Percentiles rank a stretch among this genome's conserved stretches.
Conservation (phyloP, 2,797 vertebrate genomes). For the Halcyon smyrnensis region DNA sequence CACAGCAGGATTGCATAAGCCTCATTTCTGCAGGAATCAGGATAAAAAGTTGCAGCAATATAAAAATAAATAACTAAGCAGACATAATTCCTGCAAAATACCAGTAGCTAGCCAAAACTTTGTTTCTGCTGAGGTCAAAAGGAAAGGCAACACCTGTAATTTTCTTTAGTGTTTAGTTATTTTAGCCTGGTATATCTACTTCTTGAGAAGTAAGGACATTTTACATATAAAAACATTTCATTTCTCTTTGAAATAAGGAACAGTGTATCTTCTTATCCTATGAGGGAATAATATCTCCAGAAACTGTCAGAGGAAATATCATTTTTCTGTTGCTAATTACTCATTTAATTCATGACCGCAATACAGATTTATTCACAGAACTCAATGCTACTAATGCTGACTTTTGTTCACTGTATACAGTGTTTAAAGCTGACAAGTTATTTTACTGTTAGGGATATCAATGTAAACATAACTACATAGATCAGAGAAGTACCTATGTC, state of each 20-base stretch:
- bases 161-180: neutral
- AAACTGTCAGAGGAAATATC: neutral
- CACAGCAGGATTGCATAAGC: constrained; percentile 36
- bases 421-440: neutral
- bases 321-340: neutral
- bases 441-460: neutral
- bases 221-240: neutral
- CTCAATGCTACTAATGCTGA: neutral
- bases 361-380: neutral
- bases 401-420: accelerated
- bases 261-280: neutral
- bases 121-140: neutral
- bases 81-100: constrained; percentile 13
- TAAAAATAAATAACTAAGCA: constrained; percentile 45
- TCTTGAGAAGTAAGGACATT: neutral
- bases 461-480: neutral
- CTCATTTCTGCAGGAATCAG: constrained; percentile 22
- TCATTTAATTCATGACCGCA: neutral
- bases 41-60: constrained; percentile 44
- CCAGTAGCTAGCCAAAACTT: neutral
- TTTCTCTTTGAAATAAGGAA: neutral
- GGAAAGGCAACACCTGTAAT: neutral
- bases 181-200: neutral
- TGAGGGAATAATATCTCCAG: neutral
- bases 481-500: neutral